Percentiles rank a stretch among this genome's conserved stretches.
These are phyloP conservation scores for Tichodroma muraria DNA, from an alignment of 2,113 vertebrate genomes.

Conservation along the genomic window DNA sequence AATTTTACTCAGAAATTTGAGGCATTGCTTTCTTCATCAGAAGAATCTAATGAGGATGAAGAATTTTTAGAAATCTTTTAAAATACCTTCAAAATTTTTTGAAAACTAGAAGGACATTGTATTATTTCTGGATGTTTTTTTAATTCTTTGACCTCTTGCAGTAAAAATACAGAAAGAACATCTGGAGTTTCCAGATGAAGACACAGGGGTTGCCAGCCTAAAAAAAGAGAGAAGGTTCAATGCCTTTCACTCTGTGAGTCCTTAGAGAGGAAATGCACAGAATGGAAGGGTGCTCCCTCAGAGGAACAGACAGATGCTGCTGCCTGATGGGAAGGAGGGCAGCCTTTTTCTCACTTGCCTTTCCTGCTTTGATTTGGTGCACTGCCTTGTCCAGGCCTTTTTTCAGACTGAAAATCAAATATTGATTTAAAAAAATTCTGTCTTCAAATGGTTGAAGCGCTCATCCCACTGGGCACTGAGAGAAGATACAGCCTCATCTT, in stretches of 20 bases:
- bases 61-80: background rate
- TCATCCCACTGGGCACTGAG: background rate
- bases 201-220: background rate
- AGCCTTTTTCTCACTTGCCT: background rate
- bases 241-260: background rate
- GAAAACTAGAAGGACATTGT: background rate
- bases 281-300: background rate
- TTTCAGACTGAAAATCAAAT: conserved; percentile 24
- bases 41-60: background rate
- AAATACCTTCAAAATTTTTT: background rate
- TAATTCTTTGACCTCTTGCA: background rate
- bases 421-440: background rate
- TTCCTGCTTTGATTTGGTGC: conserved; percentile 8
- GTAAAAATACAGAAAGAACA: background rate
- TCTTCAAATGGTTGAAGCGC: background rate
- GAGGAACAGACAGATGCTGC: background rate
- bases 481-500: background rate
- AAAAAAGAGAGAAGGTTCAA: background rate
- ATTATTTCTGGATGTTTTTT: background rate
- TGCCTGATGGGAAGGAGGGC: background rate
- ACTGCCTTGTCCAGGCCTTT: background rate
- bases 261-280: background rate
- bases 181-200: conserved; percentile 12
- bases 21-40: background rate
- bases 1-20: background rate